These are phyloP conservation scores for Tarsius wallacei DNA, from an alignment of 2,797 vertebrate genomes.

Conservation along the genomic window DNA sequence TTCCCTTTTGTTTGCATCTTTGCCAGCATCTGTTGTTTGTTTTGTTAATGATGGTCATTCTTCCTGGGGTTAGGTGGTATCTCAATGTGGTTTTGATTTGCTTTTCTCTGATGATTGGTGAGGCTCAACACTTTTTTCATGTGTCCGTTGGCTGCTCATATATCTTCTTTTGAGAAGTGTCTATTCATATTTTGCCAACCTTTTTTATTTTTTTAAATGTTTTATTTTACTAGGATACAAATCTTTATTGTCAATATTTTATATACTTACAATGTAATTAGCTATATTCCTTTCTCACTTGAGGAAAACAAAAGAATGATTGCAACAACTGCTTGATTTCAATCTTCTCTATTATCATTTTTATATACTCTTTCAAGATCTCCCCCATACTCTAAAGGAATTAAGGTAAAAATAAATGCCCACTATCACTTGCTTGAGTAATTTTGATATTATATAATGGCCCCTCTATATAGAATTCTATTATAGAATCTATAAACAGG, in stretches of 20 bases:
- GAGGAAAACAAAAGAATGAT: background rate
- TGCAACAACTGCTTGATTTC: background rate
- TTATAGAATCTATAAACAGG: conserved; percentile 67
- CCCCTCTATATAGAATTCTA: conserved; percentile 75
- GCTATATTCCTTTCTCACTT: background rate
- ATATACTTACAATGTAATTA: background rate
- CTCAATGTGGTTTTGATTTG: too few species aligned
- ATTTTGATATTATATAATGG: conserved; percentile 74
- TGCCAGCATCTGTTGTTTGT: too few species aligned
- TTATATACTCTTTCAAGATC: conserved; percentile 20
- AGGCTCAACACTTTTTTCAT: too few species aligned
- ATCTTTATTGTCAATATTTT: background rate
- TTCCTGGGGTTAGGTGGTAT: too few species aligned
- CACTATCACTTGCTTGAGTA: conserved; percentile 38
- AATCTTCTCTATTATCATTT: conserved; percentile 39
- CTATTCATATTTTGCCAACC: too few species aligned
- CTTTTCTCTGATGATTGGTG: too few species aligned
- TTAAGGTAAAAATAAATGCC: conserved; percentile 45
- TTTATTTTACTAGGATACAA: background rate
- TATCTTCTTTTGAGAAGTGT: too few species aligned
- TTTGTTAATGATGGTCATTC: too few species aligned
- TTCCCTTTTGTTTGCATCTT: too few species aligned
- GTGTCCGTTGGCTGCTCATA: too few species aligned
- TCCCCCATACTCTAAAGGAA: background rate
- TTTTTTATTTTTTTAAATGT: background rate